Base-by-base conservation (phyloP, 37 sponge, comb jelly and placozoan species). In the Eunapius fragilis region DNA sequence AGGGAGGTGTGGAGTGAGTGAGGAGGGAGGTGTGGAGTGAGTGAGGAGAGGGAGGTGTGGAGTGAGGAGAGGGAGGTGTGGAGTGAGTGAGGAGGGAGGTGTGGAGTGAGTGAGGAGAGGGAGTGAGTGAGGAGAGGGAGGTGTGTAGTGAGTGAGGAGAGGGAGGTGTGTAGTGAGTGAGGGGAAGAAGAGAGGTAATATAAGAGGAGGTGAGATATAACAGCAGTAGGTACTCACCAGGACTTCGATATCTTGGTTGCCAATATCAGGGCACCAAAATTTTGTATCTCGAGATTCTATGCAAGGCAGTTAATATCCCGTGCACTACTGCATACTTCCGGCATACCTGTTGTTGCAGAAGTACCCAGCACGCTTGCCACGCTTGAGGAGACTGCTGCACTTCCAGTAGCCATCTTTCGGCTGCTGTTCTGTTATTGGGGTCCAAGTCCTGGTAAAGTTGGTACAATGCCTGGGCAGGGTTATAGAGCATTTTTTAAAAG, bases 161-260 rank as follows among this genome's bases (percentile, higher is more conserved):
- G n/a, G n/a, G n/a, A n/a, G n/a, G n/a, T n/a, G n/a, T n/a, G n/a
- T n/a, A n/a, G n/a, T n/a, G n/a, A n/a, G n/a, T n/a, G n/a, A n/a
- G n/a, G n/a, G n/a, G n/a, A n/a, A n/a, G n/a, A n/a, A n/a, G n/a
- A n/a, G n/a, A n/a, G n/a, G n/a, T n/a, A n/a, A n/a, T n/a, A n/a
- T n/a, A n/a, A n/a, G n/a, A n/a, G n/a, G n/a, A n/a, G n/a, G n/a
- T n/a, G n/a, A n/a, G n/a, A n/a, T n/a, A n/a, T n/a, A n/a, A n/a
- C n/a, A n/a, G n/a, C n/a, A n/a, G n/a, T n/a, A n/a, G n/a, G n/a
- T 41, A 45, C 85, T 74, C 41, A 93, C 94, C 94, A 93, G 37
- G 71, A 37, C 25, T 84, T 71, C 25, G 77, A n/a, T 25, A 93
- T 84, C 37, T 93, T 93, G 27, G 48, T 82, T 31, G 75, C 49